Conservation (phyloP, 2,113 vertebrate genomes). For the Lamprologus tigripictilis region DNA sequence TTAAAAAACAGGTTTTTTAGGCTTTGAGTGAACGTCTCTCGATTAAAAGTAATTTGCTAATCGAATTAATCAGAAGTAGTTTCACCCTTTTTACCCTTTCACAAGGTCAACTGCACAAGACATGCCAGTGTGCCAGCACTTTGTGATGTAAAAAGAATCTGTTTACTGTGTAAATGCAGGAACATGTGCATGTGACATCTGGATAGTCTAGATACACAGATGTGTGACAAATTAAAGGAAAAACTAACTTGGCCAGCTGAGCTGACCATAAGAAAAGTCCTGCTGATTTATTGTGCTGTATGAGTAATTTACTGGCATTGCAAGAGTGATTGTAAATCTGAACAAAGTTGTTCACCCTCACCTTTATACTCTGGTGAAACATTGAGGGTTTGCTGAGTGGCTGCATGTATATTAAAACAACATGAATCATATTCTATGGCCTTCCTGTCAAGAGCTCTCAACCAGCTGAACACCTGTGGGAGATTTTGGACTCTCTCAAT, state of each 20-base stretch:
- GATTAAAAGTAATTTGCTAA: not conserved
- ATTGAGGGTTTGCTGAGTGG: not conserved
- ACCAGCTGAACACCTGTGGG: not conserved
- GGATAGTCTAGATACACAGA: not conserved
- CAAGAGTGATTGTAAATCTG: not conserved
- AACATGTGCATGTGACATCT: not conserved
- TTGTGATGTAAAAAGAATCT: not conserved
- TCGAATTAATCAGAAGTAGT: not conserved
- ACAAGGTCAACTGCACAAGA: not conserved
- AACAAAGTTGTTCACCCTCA: not conserved
- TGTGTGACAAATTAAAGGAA: not conserved
- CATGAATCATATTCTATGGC: not conserved
- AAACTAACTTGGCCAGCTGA: not conserved
- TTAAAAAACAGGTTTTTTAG: fast-evolving
- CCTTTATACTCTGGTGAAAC: not conserved
- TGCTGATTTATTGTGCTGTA: not conserved
- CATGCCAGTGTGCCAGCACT: not conserved
- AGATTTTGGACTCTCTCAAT: not conserved
- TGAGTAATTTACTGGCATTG: not conserved
- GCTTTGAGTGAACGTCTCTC: not conserved
- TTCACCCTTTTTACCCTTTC: not conserved
- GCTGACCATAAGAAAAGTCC: not conserved
- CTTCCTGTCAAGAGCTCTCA: not conserved
- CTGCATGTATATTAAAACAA: not conserved
- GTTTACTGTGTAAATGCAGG: not conserved